Evolutionary conservation across 2,113 vertebrate genomes (phyloP).

Genomic region (Actinemys pallida): DNA sequence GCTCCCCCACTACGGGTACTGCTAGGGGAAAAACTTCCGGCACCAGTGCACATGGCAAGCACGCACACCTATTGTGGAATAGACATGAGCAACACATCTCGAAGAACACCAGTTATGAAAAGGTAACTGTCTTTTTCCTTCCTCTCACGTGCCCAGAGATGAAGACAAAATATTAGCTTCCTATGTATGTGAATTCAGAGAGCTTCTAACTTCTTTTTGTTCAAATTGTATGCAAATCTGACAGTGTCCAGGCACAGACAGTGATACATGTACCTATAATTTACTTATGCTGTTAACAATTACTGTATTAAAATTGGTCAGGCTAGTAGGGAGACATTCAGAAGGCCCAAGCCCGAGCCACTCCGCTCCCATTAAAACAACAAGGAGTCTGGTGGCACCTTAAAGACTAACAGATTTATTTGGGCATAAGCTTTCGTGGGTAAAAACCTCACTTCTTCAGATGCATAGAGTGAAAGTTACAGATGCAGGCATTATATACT

Average conservation of each 20-base stretch:
- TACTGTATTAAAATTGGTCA: not conserved
- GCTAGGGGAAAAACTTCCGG: too few relatives aligned
- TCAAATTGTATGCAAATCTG: constrained; percentile 7
- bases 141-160: constrained; percentile 4
- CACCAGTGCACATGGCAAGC: too few relatives aligned
- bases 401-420: too few relatives aligned
- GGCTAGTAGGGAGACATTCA: not conserved
- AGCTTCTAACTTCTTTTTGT: constrained; percentile 6
- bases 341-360: not conserved
- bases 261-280: not conserved
- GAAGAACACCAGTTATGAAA: too few relatives aligned
- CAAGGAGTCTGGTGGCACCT: too few relatives aligned
- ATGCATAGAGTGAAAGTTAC: too few relatives aligned
- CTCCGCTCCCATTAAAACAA: not conserved
- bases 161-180: constrained; percentile 46
- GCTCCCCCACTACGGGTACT: too few relatives aligned
- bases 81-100: too few relatives aligned
- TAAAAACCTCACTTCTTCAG: too few relatives aligned
- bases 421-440: too few relatives aligned
- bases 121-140: not conserved
- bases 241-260: not conserved
- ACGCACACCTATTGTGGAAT: too few relatives aligned
- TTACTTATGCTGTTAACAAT: constrained; percentile 1
- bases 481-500: too few relatives aligned
- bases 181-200: constrained; percentile 43